Base-by-base conservation (phyloP, 2,113 vertebrate genomes). In the Phoenicopterus ruber region DNA sequence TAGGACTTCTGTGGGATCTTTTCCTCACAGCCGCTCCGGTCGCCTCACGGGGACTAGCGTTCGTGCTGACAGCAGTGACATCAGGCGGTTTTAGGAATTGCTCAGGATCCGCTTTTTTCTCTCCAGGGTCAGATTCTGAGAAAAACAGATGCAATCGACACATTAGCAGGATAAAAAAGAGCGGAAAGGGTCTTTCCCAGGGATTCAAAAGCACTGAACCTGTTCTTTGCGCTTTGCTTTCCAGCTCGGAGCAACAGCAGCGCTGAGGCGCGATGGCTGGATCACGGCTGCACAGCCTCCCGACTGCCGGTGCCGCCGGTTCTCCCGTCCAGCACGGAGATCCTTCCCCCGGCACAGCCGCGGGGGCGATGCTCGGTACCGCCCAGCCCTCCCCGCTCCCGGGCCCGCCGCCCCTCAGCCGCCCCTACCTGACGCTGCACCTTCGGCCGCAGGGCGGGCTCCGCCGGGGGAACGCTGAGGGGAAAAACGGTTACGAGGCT, bases 121-220 rank as follows among this genome's bases (percentile, higher is more conserved):
- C 50, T 8, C 24, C 70, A 5, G 61, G 6, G 8, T 3, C 17
- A 5, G 14, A 4, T 6, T 19, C 93, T 96, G 66, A 42, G 63
- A n/a, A 29, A 55, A 61, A 5, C 1, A 4, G 11, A 19, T 1
- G 1, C 0, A 7, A n/a, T 7, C 7, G 12, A 4, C 4, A 2
- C 0, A 1, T 74, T 4, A 66, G 16, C 32, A 8, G 10, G 10
- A 17, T 21, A 24, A 38, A 32, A 32, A 31, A 2, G 11, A 12
- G 6, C 9, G 6, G 15, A 42, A 19, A 16, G 10, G 21, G 26
- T 5, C 13, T 20, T 29, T 17, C 28, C 32, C 17, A 9, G 3
- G 28, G 38, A 25, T 20, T 8, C 13, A 4, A 11, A 19, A 32
- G 32, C 42, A 12, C n/a, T 2, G 8, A 63, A n/a, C 18, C 28